Percentiles rank a stretch among this genome's conserved stretches.
These are phyloP conservation scores for Ginglymostoma cirratum DNA, from an alignment of 2,113 vertebrate genomes.

Conservation along the genomic window DNA sequence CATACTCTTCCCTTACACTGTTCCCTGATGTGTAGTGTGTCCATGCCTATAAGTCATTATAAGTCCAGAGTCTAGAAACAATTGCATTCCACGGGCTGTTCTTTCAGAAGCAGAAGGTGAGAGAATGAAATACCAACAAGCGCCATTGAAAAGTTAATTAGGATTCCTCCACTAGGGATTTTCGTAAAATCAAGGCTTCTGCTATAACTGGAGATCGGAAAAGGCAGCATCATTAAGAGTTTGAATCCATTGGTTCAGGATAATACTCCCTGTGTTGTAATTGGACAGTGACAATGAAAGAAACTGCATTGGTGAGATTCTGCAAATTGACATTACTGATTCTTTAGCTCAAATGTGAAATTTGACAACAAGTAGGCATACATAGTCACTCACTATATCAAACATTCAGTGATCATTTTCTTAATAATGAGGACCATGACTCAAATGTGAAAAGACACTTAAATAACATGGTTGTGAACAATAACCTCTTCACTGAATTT, in stretches of 20 bases:
- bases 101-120: background rate
- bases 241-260: background rate
- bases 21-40: background rate
- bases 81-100: background rate
- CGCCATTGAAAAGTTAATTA: background rate
- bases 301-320: background rate
- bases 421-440: background rate
- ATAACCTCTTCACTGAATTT: background rate
- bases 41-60: background rate
- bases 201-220: background rate
- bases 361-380: background rate
- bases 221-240: background rate
- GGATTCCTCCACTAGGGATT: slow-evolving; percentile 5
- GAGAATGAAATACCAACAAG: background rate
- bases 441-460: background rate
- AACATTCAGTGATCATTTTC: background rate
- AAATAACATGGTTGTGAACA: background rate
- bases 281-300: background rate
- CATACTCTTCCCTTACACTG: background rate
- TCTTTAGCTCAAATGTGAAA: background rate
- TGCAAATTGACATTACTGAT: background rate
- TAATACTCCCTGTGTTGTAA: background rate
- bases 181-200: background rate
- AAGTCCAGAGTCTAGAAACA: background rate
- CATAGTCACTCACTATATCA: background rate